A percentile compares a stretch with the other conserved stretches of the same genome.
These are phyloP conservation scores for Polietes domitor DNA, from an alignment of 2,888 invertebrate species.

Conservation along the genomic window DNA sequence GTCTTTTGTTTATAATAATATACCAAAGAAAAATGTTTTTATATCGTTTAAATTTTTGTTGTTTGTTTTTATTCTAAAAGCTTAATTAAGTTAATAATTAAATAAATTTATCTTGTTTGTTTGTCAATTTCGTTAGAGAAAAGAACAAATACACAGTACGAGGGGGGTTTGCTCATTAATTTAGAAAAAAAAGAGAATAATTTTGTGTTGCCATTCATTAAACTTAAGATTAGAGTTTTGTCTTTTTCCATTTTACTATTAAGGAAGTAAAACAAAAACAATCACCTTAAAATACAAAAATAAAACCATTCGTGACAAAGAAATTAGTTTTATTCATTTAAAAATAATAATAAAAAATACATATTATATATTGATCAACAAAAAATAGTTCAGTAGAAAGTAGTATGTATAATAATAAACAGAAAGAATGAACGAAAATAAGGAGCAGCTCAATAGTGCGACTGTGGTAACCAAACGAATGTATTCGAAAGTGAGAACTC, in stretches of 20 bases:
- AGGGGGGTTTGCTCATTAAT: slow-evolving; percentile 15
- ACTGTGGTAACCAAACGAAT: not conserved
- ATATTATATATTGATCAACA: slow-evolving; percentile 30
- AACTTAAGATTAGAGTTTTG: slow-evolving; percentile 11
- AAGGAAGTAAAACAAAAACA: slow-evolving; percentile 8
- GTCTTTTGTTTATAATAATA: slow-evolving; percentile 4
- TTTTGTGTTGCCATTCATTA: not conserved
- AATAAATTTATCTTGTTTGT: slow-evolving; percentile 12
- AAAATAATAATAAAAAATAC: slow-evolving; percentile 18
- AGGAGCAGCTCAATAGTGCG: not conserved
- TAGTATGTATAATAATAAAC: slow-evolving; percentile 5
- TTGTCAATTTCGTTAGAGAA: not conserved
- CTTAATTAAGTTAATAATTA: slow-evolving; percentile 24
- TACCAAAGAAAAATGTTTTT: slow-evolving; percentile 12
- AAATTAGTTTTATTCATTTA: slow-evolving; percentile 17
- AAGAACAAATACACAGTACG: slow-evolving; percentile 24
- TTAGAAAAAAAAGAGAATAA: not conserved
- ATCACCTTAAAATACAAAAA: slow-evolving; percentile 1
- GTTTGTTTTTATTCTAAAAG: slow-evolving; percentile 16
- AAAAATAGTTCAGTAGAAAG: slow-evolving; percentile 14
- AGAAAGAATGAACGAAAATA: not conserved
- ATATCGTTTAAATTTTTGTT: slow-evolving; percentile 9
- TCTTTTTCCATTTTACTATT: not conserved
- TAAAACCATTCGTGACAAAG: not conserved
- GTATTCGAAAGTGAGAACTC: slow-evolving; percentile 1